Base-by-base conservation (phyloP, 2,113 vertebrate species). In the Amazona guildingii region DNA sequence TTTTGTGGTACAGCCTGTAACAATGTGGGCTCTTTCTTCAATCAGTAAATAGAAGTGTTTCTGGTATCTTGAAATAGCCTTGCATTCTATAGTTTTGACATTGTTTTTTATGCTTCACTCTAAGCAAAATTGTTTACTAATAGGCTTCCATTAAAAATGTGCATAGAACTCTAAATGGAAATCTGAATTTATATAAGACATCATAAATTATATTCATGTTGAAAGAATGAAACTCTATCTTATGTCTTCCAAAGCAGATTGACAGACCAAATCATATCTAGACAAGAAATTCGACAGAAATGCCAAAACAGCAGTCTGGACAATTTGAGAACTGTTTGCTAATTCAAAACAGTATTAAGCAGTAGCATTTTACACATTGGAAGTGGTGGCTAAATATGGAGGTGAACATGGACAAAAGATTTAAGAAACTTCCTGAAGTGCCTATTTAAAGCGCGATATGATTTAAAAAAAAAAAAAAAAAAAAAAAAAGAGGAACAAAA, bases 1-100 rank as follows among this genome's bases (percentile, higher is more conserved):
- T 97, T 96, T 97, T 97, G 97, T 94, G 97, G 97, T 96, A 61
- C 93, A 97, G 97, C 70, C 96, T 96, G 95, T 93, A 98, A 98
- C 95, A 98, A 97, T 97, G 96, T 91, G 93, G 92, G 88, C 95
- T 98, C 96, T 98, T 97, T 96, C 95, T 97, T 96, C 97, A 97
- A 94, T 98, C 94, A 97, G 86, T 97, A 97, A 97, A 96, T 91
- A 97, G 95, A 96, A 96, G 91, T 97, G 97, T 63, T 96, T 98
- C 97, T 97, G 95, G 94, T 98, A 98, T 96, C 95, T 96, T 95
- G 95, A 97, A 98, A 98, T 97, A 98, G n/a, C 41, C 94, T 97
- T 96, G 77, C 96, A 97, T 83, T 95, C 93, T 96, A 85, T 88
- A 97, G 91, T 98, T 97, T 95, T 95, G 69, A 95, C 84, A 95